phyloP scores from a whole-genome alignment of 2,888 invertebrate genomes.

The Caenorhabditis sp. region DNA sequence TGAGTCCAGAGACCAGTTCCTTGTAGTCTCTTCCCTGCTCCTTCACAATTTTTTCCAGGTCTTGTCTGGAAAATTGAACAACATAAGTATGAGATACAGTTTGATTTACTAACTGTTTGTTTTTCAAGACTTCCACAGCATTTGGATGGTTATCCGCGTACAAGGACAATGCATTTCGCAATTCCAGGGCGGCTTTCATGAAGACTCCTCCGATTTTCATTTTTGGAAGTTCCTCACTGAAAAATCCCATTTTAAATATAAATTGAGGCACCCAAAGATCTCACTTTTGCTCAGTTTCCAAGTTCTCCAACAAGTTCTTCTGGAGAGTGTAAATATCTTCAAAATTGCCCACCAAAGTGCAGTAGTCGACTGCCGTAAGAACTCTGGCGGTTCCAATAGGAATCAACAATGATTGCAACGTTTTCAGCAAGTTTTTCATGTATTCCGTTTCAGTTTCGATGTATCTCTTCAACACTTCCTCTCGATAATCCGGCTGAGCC shows the following conservation, averaged over 20 bases:
- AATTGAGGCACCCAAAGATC: background rate
- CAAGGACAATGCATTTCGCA: constrained; percentile 90
- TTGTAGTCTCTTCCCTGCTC: constrained; percentile 84
- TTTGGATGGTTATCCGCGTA: constrained; percentile 96
- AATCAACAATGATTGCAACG: constrained; percentile 56
- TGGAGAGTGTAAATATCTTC: constrained; percentile 92
- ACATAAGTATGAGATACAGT: background rate
- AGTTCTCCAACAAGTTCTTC: constrained; percentile 87
- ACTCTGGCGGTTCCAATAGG: constrained; percentile 62
- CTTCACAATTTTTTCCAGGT: constrained; percentile 45
- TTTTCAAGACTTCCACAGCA: constrained; percentile 94
- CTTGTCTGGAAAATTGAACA: constrained; percentile 26
- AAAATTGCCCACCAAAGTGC: constrained; percentile 92
- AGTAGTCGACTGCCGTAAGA: constrained; percentile 85
- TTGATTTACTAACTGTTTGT: constrained; percentile 88
- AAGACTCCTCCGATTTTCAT: constrained; percentile 95
- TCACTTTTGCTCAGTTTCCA: constrained; percentile 53
- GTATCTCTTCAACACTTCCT: constrained; percentile 53
- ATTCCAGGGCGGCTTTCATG: constrained; percentile 87
- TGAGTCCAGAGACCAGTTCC: constrained; percentile 93
- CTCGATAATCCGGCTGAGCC: constrained; percentile 54
- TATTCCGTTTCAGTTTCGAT: constrained; percentile 66
- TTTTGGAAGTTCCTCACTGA: constrained; percentile 85
- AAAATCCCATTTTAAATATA: constrained; percentile 21
- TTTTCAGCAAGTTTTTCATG: constrained; percentile 65